These are phyloP conservation scores for Percopsis transmontana DNA, from an alignment of 2,113 vertebrate genomes.

Conservation along the genomic window DNA sequence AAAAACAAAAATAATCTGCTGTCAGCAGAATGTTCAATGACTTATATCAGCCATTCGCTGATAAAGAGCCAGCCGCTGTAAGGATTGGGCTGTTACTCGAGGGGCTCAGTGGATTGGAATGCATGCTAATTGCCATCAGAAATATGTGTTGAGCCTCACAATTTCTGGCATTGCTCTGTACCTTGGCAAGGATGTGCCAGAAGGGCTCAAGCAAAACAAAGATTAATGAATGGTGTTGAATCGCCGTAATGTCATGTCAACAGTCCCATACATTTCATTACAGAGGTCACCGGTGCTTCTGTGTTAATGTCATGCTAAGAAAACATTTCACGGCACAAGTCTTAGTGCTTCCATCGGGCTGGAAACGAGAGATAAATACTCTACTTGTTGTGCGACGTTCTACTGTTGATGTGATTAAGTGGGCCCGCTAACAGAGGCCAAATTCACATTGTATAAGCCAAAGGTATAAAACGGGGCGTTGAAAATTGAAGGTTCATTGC, in stretches of 20 bases:
- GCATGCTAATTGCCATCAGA: constrained; percentile 94
- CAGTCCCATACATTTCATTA: constrained; percentile 76
- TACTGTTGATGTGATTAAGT: constrained; percentile 65
- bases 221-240: constrained; percentile 80
- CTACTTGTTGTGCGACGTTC: constrained; percentile 60
- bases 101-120: constrained; percentile 95
- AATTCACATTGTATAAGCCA: constrained; percentile 34
- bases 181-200: constrained; percentile 75
- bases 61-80: constrained; percentile 78
- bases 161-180: constrained; percentile 74
- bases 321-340: constrained; percentile 62
- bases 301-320: constrained; percentile 70
- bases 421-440: constrained; percentile 30
- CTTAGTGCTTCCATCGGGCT: constrained; percentile 60
- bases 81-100: constrained; percentile 82
- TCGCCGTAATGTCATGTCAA: constrained; percentile 77
- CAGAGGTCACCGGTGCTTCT: constrained; percentile 64
- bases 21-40: constrained; percentile 85
- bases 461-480: constrained; percentile 33
- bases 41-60: constrained; percentile 81
- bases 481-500: constrained; percentile 47
- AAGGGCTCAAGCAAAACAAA: constrained; percentile 70
- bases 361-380: constrained; percentile 71
- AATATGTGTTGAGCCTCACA: constrained; percentile 76
- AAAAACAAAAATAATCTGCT: constrained; percentile 91